Base-by-base conservation (phyloP, 2,888 invertebrate species). In the Oegoconia quadripuncta region DNA sequence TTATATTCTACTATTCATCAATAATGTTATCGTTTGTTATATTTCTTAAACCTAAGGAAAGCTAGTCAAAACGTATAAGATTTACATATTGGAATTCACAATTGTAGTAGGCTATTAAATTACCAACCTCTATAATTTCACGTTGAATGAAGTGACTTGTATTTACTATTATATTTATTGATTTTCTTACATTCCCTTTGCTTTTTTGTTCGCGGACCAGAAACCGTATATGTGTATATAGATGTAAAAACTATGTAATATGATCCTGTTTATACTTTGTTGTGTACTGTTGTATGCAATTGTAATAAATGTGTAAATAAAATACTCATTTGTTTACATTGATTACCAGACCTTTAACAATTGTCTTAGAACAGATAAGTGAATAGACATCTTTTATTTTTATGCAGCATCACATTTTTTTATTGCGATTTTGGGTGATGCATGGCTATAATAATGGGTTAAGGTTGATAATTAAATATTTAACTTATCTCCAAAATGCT, bases 221-320 rank as follows among this genome's bases (percentile, higher is more conserved):
- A 67, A 38, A 43, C 41, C 40, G 12, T 38, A 47, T 55, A 50
- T 52, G 45, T 72, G 64, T 76, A 74, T 74, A 78, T 78, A 76
- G 48, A 59, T 81, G 74, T 77, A 69, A 67, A 74, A 66, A 72
- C 51, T 55, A 57, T 60, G 57, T 60, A 59, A 69, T 61, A 72
- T 74, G 68, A 64, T 74, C 70, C 59, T 81, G 74, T 79, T 77
- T 76, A 72, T 75, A 78, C 60, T 62, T 61, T 74, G n/a, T n/a
- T n/a, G 80, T 78, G 69, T 82, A 81, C 76, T 74, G 73, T 76
- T 78, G 79, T 84, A 83, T 77, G 55, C 74, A 69, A 66, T 39
- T 75, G 73, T 78, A 82, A 82, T 86, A 83, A 86, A 86, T 76
- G 76, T 83, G 79, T 82, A 81, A 69, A 82, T 75, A 78, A 70